Evolutionary conservation across 2,888 invertebrate genomes (phyloP).

Genomic region (Oxystoma pomonae): DNA sequence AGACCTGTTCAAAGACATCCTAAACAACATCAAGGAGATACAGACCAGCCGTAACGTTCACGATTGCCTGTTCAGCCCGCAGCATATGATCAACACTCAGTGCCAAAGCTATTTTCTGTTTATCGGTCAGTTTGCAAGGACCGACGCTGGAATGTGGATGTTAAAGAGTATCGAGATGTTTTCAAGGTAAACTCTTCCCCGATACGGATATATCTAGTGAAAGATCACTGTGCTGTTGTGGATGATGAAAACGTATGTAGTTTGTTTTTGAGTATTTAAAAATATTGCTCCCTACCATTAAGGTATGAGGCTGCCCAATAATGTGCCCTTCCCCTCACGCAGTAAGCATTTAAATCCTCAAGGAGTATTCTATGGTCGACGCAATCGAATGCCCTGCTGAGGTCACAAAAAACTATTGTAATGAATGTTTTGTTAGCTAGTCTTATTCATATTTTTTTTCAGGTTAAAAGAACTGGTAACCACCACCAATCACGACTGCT

Average conservation of each 20-base stretch:
- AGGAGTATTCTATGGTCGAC: too few relatives aligned
- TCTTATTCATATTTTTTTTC: slow-evolving; percentile 39
- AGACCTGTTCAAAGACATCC: slow-evolving; percentile 78
- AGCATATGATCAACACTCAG: slow-evolving; percentile 82
- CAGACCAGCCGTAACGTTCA: slow-evolving; percentile 72
- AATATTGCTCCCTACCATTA: too few relatives aligned
- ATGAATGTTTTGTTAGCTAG: too few relatives aligned
- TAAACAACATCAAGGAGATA: slow-evolving; percentile 68
- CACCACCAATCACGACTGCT: slow-evolving; percentile 83
- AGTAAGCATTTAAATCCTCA: too few relatives aligned
- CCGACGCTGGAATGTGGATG: slow-evolving; percentile 62
- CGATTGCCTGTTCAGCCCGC: slow-evolving; percentile 84
- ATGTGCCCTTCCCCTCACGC: too few relatives aligned
- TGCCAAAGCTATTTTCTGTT: slow-evolving; percentile 94
- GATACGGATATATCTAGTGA: too few relatives aligned
- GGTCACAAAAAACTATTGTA: too few relatives aligned
- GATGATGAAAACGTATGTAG: too few relatives aligned
- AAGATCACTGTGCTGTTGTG: too few relatives aligned
- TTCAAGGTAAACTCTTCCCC: slow-evolving; percentile 64
- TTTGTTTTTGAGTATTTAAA: too few relatives aligned
- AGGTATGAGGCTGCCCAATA: too few relatives aligned
- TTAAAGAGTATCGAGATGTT: slow-evolving; percentile 72
- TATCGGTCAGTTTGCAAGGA: slow-evolving; percentile 80
- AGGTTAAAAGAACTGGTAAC: slow-evolving; percentile 78
- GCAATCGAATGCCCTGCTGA: too few relatives aligned